Evolutionary conservation across 2,113 vertebrate genomes (phyloP).

Genomic region (Oenanthe oenanthe): DNA sequence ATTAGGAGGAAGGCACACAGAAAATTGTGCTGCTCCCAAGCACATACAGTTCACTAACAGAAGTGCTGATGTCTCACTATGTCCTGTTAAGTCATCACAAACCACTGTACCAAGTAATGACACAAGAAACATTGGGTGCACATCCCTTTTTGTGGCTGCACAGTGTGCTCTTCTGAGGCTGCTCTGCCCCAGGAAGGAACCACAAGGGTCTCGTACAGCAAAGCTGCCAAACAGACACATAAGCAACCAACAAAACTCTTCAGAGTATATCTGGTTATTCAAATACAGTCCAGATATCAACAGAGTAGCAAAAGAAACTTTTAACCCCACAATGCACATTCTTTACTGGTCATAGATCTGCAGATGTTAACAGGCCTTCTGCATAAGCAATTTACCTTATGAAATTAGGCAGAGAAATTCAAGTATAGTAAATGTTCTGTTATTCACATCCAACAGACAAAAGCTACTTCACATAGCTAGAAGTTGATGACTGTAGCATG

Average conservation of each 20-base stretch:
- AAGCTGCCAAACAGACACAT: background rate
- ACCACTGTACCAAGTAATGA: background rate
- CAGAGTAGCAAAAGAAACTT: background rate
- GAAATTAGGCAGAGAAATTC: background rate
- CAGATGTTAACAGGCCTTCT: background rate
- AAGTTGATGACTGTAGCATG: background rate
- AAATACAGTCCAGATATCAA: background rate
- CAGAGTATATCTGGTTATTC: background rate
- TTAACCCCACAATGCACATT: background rate
- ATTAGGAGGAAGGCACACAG: background rate
- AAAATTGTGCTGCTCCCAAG: background rate
- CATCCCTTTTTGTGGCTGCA: background rate
- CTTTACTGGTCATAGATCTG: background rate
- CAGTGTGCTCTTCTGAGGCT: background rate
- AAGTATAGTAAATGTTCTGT: background rate
- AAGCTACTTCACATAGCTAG: background rate
- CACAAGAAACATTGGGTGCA: background rate
- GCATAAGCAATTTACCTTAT: background rate
- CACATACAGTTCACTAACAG: background rate
- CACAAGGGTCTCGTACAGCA: accelerated
- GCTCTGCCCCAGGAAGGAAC: background rate
- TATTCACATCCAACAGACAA: background rate
- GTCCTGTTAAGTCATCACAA: background rate
- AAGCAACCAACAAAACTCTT: background rate
- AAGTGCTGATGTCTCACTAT: background rate